These are phyloP conservation scores for Eurois occulta DNA, from an alignment of 2,888 invertebrate species.

Conservation along the genomic window DNA sequence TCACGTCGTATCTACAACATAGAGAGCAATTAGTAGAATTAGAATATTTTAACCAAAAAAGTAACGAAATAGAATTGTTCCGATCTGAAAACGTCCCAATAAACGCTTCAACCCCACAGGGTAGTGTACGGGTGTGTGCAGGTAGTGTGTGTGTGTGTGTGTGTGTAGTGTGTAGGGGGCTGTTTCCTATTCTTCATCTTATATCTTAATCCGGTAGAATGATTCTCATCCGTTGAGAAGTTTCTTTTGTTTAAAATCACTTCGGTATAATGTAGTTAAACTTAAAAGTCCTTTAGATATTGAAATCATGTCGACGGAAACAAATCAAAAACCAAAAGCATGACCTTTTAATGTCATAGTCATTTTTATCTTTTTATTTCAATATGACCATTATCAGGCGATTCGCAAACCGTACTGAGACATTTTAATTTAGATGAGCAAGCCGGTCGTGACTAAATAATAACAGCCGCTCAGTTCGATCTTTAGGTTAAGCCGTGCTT, in stretches of 20 bases:
- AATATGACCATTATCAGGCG: not conserved
- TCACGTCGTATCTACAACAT: too few species aligned
- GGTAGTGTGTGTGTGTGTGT: too few species aligned
- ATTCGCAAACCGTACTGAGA: not conserved
- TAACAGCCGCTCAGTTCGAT: too few species aligned
- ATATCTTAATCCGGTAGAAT: not conserved
- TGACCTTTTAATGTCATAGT: not conserved
- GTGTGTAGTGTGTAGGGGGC: too few species aligned
- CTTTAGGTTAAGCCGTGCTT: too few species aligned
- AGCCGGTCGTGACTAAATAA: not conserved
- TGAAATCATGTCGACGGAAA: not conserved
- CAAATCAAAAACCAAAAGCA: not conserved
- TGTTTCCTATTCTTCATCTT: too few species aligned
- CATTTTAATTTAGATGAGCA: not conserved
- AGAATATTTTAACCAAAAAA: too few species aligned
- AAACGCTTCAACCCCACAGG: too few species aligned
- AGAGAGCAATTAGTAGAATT: too few species aligned
- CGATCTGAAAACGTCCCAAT: too few species aligned
- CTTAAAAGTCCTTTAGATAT: not conserved
- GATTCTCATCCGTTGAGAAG: not conserved
- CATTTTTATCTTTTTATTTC: not conserved
- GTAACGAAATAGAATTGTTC: too few species aligned
- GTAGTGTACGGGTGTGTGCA: too few species aligned
- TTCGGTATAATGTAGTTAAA: not conserved
- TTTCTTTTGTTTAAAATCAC: not conserved